Base-by-base conservation (phyloP, 2,797 vertebrate species). In the Argya squamiceps region DNA sequence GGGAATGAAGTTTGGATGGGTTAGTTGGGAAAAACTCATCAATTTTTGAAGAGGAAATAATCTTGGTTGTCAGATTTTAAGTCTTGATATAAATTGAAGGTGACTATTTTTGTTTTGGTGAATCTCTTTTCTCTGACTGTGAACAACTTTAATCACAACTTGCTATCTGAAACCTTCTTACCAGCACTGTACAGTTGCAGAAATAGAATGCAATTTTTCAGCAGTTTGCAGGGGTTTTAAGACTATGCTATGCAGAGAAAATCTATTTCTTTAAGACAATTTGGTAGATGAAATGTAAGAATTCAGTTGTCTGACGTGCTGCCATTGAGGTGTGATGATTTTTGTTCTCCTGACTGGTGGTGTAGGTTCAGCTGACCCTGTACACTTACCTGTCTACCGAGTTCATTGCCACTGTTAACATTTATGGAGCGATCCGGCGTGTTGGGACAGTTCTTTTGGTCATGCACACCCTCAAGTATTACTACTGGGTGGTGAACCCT, bases 391-490 rank as follows among this genome's bases (percentile, higher is more conserved):
- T 99, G 59, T 99, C 99, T 8, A 99, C 99, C 1, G 99, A 99
- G 97, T 99, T 99, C 97, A 98, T 99, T 96, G 98, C 99, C 96
- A 99, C 99, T 15, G 99, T 99, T 78, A 99, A 98, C 93, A 99
- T 99, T 84, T 99, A 99, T 80, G 99, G 99, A 56, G 98, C 99
- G 49, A 98, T 99, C 78, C 99, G 99, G 47, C 98, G 99, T 84
- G 99, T 99, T 76, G 99, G 99, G 46, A 99, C 99, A 1, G 99
- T 99, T 47, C 99, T 99, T 34, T 98, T 99, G 96, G 98, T 99
- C 97, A 99, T 99, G 99, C 99, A 99, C 83, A 99, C 99, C 9
- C 98, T 99, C 7, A 99, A 99, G 95, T 99, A 99, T 97, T 99
- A 99, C 97, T 99, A 99, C 97, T 99, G 99, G 99, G 98, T 99